Base-by-base conservation (phyloP, 2,888 invertebrate species). In the Ormyrus rosae region DNA sequence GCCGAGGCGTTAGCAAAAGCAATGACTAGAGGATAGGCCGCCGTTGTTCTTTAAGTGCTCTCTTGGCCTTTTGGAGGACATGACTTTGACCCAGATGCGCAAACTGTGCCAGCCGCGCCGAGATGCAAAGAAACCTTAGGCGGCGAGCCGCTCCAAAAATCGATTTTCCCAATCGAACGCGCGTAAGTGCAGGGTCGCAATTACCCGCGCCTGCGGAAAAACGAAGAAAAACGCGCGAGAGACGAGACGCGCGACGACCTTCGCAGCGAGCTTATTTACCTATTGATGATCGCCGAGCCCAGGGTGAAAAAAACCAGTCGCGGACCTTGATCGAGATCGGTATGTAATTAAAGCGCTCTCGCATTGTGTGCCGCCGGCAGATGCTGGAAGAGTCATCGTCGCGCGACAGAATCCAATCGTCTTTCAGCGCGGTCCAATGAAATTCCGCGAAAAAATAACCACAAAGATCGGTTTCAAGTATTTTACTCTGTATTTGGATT, bases 21-120 rank as follows among this genome's bases (percentile, higher is more conserved):
- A 78, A 81, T 79, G 80, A 84, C 81, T 83, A 82, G 83, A 84
- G 84, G 84, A 86, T 85, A 85, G 85, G 83, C 85, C 84, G 50
- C 53, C 45, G 86, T 84, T 19, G 19, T 19, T 84, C 82, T 85
- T 84, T 85, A 86, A 87, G 84, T 87, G 85, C 85, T 86, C 86
- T 88, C 87, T 87, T 87, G 89, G 88, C 87, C 87, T 87, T 87
- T 85, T 68, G 85, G 89, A 89, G 90, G 90, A 90, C 90, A 86
- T 85, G 90, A 90, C 90, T 90, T 90, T 90, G 90, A 90, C 90
- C 90, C 86, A 90, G 87, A 88, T 89, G 72, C 70, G 45, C 77
- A 86, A 89, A 88, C 86, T 87, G 87, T 86, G 88, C 84, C 87
- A 85, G 81, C 83, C 84, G 80, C 82, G 80, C 82, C 19, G 80